Evolutionary conservation across 2,888 invertebrate genomes (phyloP).

Genomic region (Stenoptilia bipunctidactyla): DNA sequence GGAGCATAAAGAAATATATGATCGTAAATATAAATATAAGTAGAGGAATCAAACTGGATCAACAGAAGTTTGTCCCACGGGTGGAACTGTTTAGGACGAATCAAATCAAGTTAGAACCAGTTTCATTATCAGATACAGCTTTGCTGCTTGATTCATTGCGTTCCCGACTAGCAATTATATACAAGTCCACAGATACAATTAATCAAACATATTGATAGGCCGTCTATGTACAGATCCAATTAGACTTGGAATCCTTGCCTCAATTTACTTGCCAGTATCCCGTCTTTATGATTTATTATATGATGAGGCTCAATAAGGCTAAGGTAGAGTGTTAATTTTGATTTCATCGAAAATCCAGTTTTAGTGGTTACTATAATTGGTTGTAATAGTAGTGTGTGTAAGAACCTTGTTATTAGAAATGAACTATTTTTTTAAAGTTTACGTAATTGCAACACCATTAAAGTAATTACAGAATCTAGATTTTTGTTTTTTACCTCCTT

Average conservation of each 20-base stretch:
- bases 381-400: conserved; percentile 29
- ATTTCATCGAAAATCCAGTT: conserved; percentile 51
- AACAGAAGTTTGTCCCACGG: conserved; percentile 8
- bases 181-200: conserved; percentile 52
- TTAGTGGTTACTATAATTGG: conserved; percentile 43
- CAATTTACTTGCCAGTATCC: conserved; percentile 45
- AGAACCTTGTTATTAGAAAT: background rate
- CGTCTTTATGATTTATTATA: conserved; percentile 50
- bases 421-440: too few relatives aligned
- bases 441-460: too few relatives aligned
- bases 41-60: conserved; percentile 1
- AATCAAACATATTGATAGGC: conserved; percentile 66
- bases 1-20: too few relatives aligned
- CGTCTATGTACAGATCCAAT: conserved; percentile 60
- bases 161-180: conserved; percentile 59
- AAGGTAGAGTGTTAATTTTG: conserved; percentile 48
- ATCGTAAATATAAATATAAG: too few relatives aligned
- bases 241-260: conserved; percentile 54
- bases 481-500: too few relatives aligned
- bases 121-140: conserved; percentile 52
- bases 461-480: too few relatives aligned
- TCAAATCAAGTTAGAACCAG: conserved; percentile 35
- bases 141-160: conserved; percentile 63
- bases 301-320: conserved; percentile 44
- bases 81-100: conserved; percentile 25